These are phyloP conservation scores for Carposina sasakii DNA, from an alignment of 1,140 invertebrate species.

Conservation along the genomic window DNA sequence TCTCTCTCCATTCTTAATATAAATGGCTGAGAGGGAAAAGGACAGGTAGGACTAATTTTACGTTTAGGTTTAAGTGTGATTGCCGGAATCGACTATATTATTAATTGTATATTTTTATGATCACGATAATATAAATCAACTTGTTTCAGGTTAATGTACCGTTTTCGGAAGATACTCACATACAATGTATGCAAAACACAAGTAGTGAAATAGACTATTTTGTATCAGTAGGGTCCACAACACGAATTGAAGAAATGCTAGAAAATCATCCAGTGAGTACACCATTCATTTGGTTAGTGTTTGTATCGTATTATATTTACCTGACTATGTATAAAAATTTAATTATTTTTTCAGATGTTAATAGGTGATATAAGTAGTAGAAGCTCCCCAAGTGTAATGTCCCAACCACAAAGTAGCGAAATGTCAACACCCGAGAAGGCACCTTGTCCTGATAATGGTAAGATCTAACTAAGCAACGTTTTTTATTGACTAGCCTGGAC, in stretches of 20 bases:
- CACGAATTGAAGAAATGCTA: conserved; percentile 67
- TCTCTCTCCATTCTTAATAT: too few species aligned
- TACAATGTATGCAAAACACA: conserved; percentile 80
- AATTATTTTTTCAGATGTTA: conserved; percentile 49
- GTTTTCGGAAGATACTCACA: conserved; percentile 76
- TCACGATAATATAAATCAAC: too few species aligned
- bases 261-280: conserved; percentile 63
- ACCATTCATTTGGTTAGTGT: background rate
- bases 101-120: too few species aligned
- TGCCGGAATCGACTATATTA: too few species aligned
- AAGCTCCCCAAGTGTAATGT: conserved; percentile 47
- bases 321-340: conserved; percentile 3
- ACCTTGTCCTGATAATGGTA: conserved; percentile 51
- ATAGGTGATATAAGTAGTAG: conserved; percentile 54
- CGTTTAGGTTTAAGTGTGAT: too few species aligned
- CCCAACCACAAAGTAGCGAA: conserved; percentile 55
- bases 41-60: too few species aligned
- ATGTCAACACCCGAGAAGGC: conserved; percentile 58
- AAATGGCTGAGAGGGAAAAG: too few species aligned
- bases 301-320: conserved; percentile 7
- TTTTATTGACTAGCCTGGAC: background rate
- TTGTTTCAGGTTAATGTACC: conserved; percentile 75
- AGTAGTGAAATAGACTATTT: conserved; percentile 83
- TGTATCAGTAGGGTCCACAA: conserved; percentile 76
- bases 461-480: conserved; percentile 11